Percentiles rank a stretch among this genome's conserved stretches.
These are phyloP conservation scores for Eupithecia pulchellata DNA, from an alignment of 2,888 invertebrate genomes.

Conservation along the genomic window DNA sequence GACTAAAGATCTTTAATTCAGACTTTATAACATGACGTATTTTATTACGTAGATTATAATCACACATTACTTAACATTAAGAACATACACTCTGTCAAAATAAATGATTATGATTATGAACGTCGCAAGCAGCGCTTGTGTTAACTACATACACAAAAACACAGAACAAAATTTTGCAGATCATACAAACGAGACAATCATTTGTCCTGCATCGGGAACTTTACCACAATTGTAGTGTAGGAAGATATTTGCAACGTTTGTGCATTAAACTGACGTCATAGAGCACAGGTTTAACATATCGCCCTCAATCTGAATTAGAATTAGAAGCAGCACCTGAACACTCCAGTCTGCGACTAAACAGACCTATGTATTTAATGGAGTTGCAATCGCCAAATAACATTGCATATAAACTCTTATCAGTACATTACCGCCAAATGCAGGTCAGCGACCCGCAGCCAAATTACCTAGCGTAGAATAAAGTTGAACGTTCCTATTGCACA, in stretches of 20 bases:
- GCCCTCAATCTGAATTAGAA: slow-evolving; percentile 13
- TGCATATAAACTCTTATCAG: slow-evolving; percentile 39
- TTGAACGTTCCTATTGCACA: neutral
- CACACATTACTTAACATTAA: no score
- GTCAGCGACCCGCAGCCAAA: slow-evolving; percentile 20
- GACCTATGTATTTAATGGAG: slow-evolving; percentile 28
- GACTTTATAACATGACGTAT: no score
- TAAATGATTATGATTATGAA: no score
- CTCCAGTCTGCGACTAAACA: slow-evolving; percentile 32
- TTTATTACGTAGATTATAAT: no score
- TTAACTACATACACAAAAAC: no score
- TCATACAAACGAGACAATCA: no score
- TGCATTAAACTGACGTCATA: neutral
- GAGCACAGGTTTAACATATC: neutral
- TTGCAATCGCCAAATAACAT: slow-evolving; percentile 26
- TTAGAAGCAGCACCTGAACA: slow-evolving; percentile 20
- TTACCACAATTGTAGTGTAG: no score
- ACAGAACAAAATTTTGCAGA: neutral
- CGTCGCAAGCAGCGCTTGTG: no score
- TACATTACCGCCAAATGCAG: slow-evolving; percentile 42
- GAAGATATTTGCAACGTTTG: neutral
- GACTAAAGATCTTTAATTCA: neutral
- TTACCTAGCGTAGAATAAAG: slow-evolving; percentile 23
- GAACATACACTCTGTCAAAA: no score
- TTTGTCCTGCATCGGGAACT: no score